Conservation (phyloP, 2,113 vertebrate genomes). For the Cariama cristata region DNA sequence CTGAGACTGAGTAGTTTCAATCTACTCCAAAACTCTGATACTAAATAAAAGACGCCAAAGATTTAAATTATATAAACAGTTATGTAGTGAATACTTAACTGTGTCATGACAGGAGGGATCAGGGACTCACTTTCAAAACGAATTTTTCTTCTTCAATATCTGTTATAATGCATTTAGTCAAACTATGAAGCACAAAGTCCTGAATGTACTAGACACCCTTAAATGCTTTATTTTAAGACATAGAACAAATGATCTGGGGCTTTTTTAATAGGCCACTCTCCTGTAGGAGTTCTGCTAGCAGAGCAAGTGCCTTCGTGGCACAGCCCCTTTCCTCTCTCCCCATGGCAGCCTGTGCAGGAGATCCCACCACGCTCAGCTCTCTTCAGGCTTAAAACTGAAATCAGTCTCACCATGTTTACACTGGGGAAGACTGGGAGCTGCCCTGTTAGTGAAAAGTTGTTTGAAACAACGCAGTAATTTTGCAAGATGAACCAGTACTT, state of each 20-base stretch:
- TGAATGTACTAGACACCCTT: background rate
- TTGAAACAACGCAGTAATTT: background rate
- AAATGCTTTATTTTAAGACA: background rate
- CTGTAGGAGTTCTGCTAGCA: background rate
- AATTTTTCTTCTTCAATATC: background rate
- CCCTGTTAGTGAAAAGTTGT: background rate
- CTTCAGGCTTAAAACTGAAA: background rate
- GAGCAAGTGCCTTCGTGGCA: background rate
- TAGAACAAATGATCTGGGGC: background rate
- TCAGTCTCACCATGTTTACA: background rate
- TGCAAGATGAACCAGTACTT: background rate
- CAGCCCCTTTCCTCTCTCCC: background rate
- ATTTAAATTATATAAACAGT: background rate
- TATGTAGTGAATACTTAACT: background rate
- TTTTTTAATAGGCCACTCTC: background rate
- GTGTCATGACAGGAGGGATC: background rate
- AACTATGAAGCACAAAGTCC: background rate
- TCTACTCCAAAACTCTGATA: background rate
- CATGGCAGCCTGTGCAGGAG: fast-evolving
- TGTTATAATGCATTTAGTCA: background rate
- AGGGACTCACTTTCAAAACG: background rate
- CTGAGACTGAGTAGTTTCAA: background rate
- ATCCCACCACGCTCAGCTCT: background rate
- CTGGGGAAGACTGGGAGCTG: background rate
- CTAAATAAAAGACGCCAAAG: background rate